Evolutionary conservation across 2,888 invertebrate species (phyloP).

Genomic region (Onchidella celtica): DNA sequence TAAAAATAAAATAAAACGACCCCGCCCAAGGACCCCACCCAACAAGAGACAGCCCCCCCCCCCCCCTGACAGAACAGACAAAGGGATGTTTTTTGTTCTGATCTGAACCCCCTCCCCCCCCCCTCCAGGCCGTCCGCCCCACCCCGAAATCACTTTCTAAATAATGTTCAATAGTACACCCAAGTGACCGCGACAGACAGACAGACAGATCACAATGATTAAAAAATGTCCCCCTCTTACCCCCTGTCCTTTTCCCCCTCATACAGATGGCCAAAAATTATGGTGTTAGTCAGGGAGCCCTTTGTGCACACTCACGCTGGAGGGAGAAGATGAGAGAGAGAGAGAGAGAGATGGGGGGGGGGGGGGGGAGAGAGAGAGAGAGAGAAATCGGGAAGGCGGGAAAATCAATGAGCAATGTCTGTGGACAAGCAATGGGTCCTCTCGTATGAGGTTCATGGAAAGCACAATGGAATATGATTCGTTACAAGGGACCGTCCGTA

Average conservation of each 20-base stretch:
- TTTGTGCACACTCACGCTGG: neutral
- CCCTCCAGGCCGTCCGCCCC: neutral
- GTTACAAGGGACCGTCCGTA: no score
- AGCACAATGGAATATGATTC: no score
- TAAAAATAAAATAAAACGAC: neutral
- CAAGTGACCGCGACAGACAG: neutral
- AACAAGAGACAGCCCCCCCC: no score
- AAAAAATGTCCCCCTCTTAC: no score
- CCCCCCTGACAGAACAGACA: neutral
- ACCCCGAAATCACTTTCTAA: neutral
- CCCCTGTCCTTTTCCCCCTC: neutral
- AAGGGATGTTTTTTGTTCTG: neutral
- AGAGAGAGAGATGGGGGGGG: no score
- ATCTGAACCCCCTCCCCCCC: neutral
- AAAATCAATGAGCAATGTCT: neutral
- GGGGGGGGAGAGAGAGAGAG: neutral
- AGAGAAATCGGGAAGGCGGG: neutral
- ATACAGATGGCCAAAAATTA: neutral
- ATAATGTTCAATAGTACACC: neutral
- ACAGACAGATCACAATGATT: neutral
- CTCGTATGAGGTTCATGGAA: neutral
- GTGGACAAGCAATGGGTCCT: neutral
- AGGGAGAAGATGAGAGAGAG: neutral
- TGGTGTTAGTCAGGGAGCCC: neutral
- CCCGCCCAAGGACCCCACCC: no score